Evolutionary conservation across 2,797 vertebrate species (phyloP), one percentile per base, ranked within the genome.

Genomic region (Platalea minor): DNA sequence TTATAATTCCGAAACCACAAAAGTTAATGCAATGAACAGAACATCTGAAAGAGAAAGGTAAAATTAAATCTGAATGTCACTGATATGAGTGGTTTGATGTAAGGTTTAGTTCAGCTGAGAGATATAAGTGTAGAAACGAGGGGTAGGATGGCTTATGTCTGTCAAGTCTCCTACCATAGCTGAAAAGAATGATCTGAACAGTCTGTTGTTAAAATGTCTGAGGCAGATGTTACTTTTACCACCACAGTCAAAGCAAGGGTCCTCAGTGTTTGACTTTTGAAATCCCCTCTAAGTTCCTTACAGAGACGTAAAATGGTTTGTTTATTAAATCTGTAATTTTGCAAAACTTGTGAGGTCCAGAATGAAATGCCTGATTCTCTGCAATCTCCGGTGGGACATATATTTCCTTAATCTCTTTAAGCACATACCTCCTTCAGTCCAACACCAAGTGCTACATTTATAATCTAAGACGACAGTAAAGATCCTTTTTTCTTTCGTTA

Each of bases 151-250:
- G 96, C 82, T 97, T 95, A 70, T 88, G 69, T 91, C 91, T 97
- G 96, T 97, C 96, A 97, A 64, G 75, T 91, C 83, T 94, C 89
- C 93, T 92, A 84, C 91, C 90, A 90, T 15, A 87, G 87, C 92
- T 85, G 92, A 93, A 96, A 97, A 93, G 68, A 83, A 65, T 97
- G 96, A 97, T 97, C 95, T 86, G 93, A 97, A 96, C 95, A 96
- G 93, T 51, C 97, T 98, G 97, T 93, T 96, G 91, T 95, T 97
- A 96, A 95, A 97, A 96, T 31, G 61, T 94, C 87, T 90, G 73
- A 91, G 94, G 96, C 96, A 97, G 96, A 98, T 98, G 97, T 98
- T 98, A 95, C 98, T 97, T 98, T 97, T 98, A 98, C 97, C 92
- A 96, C 95, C 83, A 92, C 95, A 97, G 97, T 96, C 94, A 97